phyloP scores from a whole-genome alignment of 2,113 vertebrate species.

The Motacilla tschutschensis region DNA sequence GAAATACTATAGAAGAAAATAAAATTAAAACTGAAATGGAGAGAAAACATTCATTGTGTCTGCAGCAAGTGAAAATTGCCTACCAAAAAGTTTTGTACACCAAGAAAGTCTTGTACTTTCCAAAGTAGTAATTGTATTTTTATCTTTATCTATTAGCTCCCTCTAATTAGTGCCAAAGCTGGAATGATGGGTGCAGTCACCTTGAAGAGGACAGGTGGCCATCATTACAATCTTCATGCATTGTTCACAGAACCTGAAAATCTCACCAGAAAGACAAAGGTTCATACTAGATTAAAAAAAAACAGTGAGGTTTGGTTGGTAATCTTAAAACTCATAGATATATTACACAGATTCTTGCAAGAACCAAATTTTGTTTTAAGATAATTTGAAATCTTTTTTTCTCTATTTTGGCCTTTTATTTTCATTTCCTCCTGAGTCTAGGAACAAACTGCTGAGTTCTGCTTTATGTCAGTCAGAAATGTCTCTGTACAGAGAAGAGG shows the following conservation, averaged over 20 bases:
- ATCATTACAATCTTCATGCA: neutral
- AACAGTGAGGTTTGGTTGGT: neutral
- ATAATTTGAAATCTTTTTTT: neutral
- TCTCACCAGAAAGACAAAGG: neutral
- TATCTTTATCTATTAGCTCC: neutral
- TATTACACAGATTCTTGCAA: neutral
- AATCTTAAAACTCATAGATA: neutral
- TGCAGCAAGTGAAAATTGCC: neutral
- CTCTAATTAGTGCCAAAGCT: neutral
- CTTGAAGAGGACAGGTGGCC: neutral
- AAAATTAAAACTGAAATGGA: neutral
- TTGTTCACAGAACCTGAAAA: neutral
- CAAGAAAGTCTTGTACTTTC: neutral
- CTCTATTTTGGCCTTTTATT: neutral
- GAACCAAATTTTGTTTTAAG: neutral
- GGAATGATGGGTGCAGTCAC: neutral
- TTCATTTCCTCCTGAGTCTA: neutral
- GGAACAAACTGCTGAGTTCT: neutral
- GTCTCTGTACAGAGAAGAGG: neutral
- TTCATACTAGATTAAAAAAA: neutral
- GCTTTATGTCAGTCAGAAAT: neutral
- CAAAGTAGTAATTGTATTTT: neutral
- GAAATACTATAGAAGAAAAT: neutral
- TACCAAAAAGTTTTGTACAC: neutral
- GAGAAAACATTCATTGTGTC: neutral